Evolutionary conservation across 2,113 vertebrate species (phyloP), one percentile per base, ranked within the genome.

Genomic region (Rhabdomys dilectus): DNA sequence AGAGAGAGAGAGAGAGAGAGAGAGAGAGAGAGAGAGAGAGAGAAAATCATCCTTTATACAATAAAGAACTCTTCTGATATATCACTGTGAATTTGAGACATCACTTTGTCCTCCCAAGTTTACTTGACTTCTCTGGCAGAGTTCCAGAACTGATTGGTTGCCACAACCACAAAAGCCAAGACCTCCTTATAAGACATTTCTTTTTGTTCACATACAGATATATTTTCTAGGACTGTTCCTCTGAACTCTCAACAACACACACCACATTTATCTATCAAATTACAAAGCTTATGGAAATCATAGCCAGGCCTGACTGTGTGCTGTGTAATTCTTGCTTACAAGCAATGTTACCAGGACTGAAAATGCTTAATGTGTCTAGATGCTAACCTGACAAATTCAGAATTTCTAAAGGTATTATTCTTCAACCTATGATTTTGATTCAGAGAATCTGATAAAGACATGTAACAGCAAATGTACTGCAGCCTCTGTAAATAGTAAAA

Each of bases 391-490:
- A 4, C 24, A 89, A 53, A 72, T n/a, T 45, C 8, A 66, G 1
- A 89, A 85, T 86, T 58, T 94, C 64, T 85, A 72, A 95, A 88
- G 70, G 42, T 51, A 16, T 85, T 21, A 15, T 62, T n/a, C 60
- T 51, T 82, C 48, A 76, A 77, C 68, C 22, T 31, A 60, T 60
- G 45, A 91, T 86, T 89, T 91, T n/a, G 81, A 39, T 89, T 89
- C 73, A 91, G 89, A n/a, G 60, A 81, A 53, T 89, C 19, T 39
- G 68, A 60, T 45, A 6, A 66, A 26, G 13, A 94, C 76, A 66
- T 48, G 3, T 58, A 29, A 91, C 7, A 68, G 56, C 34, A 87
- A 53, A 87, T 76, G 31, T 42, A 51, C 15, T 42, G 24, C 0
- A 77, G 51, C 21, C 1, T 36, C 88, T 45, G 88, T 24, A 78